Conservation (phyloP, 2,113 vertebrate genomes). For the Potamarius usumacintae region DNA sequence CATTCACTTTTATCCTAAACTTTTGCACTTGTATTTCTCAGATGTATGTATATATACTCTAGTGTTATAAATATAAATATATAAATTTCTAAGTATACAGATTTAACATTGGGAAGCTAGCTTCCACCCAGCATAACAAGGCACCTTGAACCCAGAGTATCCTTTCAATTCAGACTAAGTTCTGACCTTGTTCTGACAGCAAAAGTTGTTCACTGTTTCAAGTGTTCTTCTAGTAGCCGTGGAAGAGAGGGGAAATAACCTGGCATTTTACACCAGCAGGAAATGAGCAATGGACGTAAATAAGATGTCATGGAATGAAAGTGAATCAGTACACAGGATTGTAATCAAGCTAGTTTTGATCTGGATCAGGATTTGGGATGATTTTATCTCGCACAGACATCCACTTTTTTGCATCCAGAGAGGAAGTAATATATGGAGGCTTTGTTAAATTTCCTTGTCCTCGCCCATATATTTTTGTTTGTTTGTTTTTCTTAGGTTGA, state of each 20-base stretch:
- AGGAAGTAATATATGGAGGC: neutral
- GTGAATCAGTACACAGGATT: neutral
- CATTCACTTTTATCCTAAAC: neutral
- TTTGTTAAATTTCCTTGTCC: neutral
- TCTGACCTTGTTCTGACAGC: neutral
- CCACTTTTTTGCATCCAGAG: neutral
- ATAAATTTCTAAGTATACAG: neutral
- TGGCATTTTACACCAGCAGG: conserved; percentile 37
- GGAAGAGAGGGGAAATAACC: neutral
- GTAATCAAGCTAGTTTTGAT: conserved; percentile 12
- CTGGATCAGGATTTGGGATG: neutral
- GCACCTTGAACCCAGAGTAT: neutral
- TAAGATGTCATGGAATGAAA: neutral
- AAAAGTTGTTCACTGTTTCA: conserved; percentile 52
- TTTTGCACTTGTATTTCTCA: neutral
- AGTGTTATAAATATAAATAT: neutral
- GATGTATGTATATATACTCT: neutral
- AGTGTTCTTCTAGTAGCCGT: conserved; percentile 52
- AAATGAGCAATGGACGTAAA: conserved; percentile 50
- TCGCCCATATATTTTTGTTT: neutral
- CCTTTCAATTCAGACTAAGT: neutral
- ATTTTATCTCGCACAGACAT: neutral
- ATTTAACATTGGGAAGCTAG: neutral
- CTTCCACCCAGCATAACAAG: neutral
- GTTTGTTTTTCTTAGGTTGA: neutral